Percentiles rank a stretch among this genome's conserved stretches.
Evolutionary conservation across 2,888 invertebrate genomes (phyloP).

Genomic region (Sphinx pinastri): DNA sequence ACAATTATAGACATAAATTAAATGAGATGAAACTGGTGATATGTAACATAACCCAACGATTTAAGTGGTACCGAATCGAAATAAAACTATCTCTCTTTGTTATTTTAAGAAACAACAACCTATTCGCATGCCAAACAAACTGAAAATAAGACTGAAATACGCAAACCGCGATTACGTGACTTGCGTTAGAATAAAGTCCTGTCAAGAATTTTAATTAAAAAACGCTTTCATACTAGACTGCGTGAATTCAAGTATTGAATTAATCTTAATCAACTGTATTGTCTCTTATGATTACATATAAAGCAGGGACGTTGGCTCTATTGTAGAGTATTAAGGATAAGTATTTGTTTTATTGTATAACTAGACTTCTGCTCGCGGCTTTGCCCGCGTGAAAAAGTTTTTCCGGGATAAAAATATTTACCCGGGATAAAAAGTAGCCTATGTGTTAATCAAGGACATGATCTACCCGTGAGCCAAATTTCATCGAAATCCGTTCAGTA

Average conservation of each 20-base stretch:
- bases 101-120: conserved; percentile 20
- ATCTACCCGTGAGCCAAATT: too few relatives aligned
- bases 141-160: conserved; percentile 23
- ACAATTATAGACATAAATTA: not conserved
- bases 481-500: too few relatives aligned
- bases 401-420: too few relatives aligned
- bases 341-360: too few relatives aligned
- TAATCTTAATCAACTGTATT: conserved; percentile 6
- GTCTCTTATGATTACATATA: conserved; percentile 1
- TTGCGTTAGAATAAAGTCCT: conserved; percentile 9
- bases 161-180: conserved; percentile 22
- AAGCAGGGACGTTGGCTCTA: not conserved
- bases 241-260: conserved; percentile 5
- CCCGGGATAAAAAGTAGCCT: too few relatives aligned
- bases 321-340: not conserved
- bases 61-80: not conserved
- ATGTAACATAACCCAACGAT: not conserved
- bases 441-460: too few relatives aligned
- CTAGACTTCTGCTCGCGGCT: too few relatives aligned
- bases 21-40: not conserved
- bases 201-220: conserved; percentile 20
- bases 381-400: too few relatives aligned
- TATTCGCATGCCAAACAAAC: conserved; percentile 26
- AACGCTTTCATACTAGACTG: not conserved
- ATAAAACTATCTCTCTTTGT: conserved; percentile 26